These are phyloP conservation scores for Triplophysa bombifrons DNA, from an alignment of 2,797 vertebrate genomes.

Conservation along the genomic window DNA sequence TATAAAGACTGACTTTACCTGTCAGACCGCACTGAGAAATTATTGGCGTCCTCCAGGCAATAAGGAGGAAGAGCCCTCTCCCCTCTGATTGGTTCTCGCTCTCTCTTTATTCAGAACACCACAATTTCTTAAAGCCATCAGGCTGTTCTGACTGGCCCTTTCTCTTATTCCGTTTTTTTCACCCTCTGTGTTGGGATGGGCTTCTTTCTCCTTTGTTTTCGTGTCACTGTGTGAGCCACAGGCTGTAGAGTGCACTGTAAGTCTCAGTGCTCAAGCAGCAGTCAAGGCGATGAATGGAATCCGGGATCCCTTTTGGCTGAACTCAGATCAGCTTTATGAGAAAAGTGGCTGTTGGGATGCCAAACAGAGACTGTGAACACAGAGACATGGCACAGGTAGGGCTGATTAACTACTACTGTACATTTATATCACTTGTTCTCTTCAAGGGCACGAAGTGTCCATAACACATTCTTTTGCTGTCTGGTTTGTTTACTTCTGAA, in stretches of 20 bases:
- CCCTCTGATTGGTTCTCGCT: slow-evolving; percentile 36
- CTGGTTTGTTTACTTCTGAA: background rate
- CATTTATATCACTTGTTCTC: background rate
- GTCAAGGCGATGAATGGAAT: slow-evolving; percentile 24
- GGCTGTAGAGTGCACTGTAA: slow-evolving; percentile 25
- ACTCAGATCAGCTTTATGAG: slow-evolving; percentile 37
- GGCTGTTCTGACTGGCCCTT: slow-evolving; percentile 50
- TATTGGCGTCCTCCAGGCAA: slow-evolving; percentile 17
- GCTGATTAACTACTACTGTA: background rate
- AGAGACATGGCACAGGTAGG: slow-evolving; percentile 56
- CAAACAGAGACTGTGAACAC: slow-evolving; percentile 42
- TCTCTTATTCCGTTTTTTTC: slow-evolving; percentile 24
- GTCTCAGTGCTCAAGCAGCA: slow-evolving; percentile 33
- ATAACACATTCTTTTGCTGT: background rate
- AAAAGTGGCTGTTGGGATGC: slow-evolving; percentile 29
- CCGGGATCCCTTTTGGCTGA: slow-evolving; percentile 20
- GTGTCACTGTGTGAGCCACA: slow-evolving; percentile 32
- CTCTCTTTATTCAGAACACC: slow-evolving; percentile 17
- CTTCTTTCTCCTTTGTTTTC: slow-evolving; percentile 44
- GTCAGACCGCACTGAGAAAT: slow-evolving; percentile 36
- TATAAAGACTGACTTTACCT: slow-evolving; percentile 38
- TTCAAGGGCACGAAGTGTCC: background rate
- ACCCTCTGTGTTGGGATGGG: slow-evolving; percentile 46
- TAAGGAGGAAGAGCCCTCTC: background rate
- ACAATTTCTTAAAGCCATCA: slow-evolving; percentile 35